These are phyloP conservation scores for Chrosomus eos DNA, from an alignment of 2,797 vertebrate species.

Conservation along the genomic window DNA sequence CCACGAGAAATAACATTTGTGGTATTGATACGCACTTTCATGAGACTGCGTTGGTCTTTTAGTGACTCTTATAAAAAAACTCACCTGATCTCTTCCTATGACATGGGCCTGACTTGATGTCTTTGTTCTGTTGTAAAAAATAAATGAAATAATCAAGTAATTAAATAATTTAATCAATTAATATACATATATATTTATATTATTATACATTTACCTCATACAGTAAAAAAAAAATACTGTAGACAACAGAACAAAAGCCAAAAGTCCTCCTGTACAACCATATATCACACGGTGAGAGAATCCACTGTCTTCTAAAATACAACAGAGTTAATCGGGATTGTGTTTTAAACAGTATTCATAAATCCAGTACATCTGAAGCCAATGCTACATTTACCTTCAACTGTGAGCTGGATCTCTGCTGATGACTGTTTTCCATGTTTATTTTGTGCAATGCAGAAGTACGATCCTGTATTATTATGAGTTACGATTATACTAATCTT, in stretches of 20 bases:
- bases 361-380: not conserved
- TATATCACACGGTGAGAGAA: not conserved
- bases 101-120: not conserved
- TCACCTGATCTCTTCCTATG: not conserved
- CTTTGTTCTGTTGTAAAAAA: slow-evolving; percentile 2
- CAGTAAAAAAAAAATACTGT: not conserved
- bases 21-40: too few relatives aligned
- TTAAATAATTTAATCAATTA: not conserved
- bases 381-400: not conserved
- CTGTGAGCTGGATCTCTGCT: not conserved
- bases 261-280: slow-evolving; percentile 6
- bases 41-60: too few relatives aligned
- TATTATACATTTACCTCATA: not conserved
- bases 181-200: not conserved
- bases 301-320: not conserved
- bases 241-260: slow-evolving; percentile 7
- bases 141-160: not conserved
- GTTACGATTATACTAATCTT: slow-evolving; percentile 46
- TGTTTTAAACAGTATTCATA: not conserved
- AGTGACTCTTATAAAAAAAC: not conserved
- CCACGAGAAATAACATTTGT: too few relatives aligned
- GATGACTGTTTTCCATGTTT: not conserved
- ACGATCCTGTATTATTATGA: slow-evolving; percentile 38
- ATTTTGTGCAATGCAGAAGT: slow-evolving; percentile 62
- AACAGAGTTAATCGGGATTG: not conserved